Evolutionary conservation across 2,113 vertebrate species (phyloP), one percentile per base, ranked within the genome.

Genomic region (Thamnophis sirtalis): DNA sequence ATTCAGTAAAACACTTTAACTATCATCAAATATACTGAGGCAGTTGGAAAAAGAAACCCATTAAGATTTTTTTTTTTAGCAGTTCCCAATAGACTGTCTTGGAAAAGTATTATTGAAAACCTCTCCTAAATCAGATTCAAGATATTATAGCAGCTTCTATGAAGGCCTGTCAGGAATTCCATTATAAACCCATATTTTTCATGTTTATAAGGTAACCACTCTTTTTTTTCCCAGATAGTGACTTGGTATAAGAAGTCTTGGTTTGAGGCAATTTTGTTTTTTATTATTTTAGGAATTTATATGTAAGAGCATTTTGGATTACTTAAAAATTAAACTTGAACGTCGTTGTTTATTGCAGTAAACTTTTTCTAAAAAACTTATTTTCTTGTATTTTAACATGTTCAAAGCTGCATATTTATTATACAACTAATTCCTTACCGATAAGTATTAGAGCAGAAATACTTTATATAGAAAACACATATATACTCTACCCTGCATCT

Each of bases 111-210:
- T 97, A 96, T 95, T 97, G 97, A 96, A 98, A 97, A 96, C 87
- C 92, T 93, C 93, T 95, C 95, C 91, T 97, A 97, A 97, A 97
- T 97, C 95, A 96, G 95, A 97, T 97, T 97, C 95, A 94, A 88
- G 95, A 95, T 96, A 97, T 97, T 97, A 94, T 84, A 96, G 96
- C 48, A 95, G 93, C 11, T 85, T 92, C 93, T 97, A 91, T 88
- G 93, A 94, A 85, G 93, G 92, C 95, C 96, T 97, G 95, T 97
- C 96, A 97, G 95, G 94, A 97, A 96, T 97, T 97, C 97, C 96
- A 97, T 97, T 97, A 96, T 96, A 96, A 97, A 91, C 86, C 92
- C 90, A 92, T 96, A 96, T 97, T 97, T 97, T 95, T 94, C 90
- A 95, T 93, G 90, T 97, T 97, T 97, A 97, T 97, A 96, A 96